phyloP scores from a whole-genome alignment of 2,113 vertebrate species.

The Gymnobelideus leadbeateri region DNA sequence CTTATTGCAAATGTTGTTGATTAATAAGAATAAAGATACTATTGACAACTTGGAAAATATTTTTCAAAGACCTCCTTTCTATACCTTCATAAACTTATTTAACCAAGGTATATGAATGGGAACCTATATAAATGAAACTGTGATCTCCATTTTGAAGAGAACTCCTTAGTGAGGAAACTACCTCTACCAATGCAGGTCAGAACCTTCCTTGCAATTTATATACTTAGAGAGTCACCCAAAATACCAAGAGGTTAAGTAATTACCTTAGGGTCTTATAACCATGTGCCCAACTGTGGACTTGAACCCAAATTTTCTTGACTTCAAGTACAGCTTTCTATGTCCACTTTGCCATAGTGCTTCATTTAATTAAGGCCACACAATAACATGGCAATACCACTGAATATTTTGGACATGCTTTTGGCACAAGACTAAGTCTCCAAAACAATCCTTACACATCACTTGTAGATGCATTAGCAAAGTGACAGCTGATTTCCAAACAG shows the following conservation, averaged over 20 bases:
- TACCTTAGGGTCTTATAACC: not conserved
- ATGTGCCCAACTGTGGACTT: not conserved
- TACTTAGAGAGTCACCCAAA: not conserved
- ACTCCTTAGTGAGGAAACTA: not conserved
- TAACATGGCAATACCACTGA: not conserved
- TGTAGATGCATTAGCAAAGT: not conserved
- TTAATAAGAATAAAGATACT: not conserved
- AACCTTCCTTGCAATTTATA: not conserved
- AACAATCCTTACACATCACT: not conserved
- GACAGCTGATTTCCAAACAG: conserved; percentile 29
- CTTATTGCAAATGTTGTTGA: not conserved
- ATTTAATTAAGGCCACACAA: not conserved
- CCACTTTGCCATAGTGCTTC: not conserved
- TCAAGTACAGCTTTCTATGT: not conserved
- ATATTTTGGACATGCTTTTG: not conserved
- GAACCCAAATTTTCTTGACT: not conserved
- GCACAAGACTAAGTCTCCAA: not conserved
- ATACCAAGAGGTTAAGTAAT: not conserved
- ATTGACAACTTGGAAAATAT: not conserved
- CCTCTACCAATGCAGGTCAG: not conserved
- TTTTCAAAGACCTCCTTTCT: not conserved
- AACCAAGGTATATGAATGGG: not conserved
- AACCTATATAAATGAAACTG: not conserved
- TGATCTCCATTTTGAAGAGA: not conserved
- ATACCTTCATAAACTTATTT: not conserved